Base-by-base conservation (phyloP, 2,797 vertebrate genomes). In the Betta splendens region DNA sequence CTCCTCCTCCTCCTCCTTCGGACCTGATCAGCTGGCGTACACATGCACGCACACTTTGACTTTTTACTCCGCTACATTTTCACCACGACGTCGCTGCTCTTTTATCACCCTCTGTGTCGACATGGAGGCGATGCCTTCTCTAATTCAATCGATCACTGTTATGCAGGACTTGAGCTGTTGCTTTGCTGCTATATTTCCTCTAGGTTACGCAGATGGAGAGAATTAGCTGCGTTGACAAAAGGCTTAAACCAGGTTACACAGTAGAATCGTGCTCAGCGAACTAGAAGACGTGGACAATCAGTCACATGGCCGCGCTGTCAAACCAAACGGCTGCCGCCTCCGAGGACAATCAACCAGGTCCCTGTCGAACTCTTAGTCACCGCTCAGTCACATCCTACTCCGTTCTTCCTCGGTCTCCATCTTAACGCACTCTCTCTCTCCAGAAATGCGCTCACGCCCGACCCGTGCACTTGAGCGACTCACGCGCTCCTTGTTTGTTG, bases 1-100 rank as follows among this genome's bases (percentile, higher is more conserved):
- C n/a, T n/a, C n/a, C n/a, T 84, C 72, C 92, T 93, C 66, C 92
- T 94, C n/a, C n/a, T n/a, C 71, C 60, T 82, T 91, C 93, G 94
- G 95, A 94, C 93, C 85, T 93, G 92, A 93, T 45, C 50, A 42
- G 63, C 81, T 79, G 91, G 92, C 92, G 75, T 72, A 69, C 65
- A 80, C 67, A 64, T 17, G 39, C 73, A 67, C 46, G 33, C 59
- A 64, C 66, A 63, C 50, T 83, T 69, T 85, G 71, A 83, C 75
- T 82, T 82, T 83, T 61, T 57, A 76, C 78, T 73, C 53, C 71
- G 58, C 71, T 50, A 58, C 57, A 12, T 62, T 44, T 72, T 72
- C 35, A 61, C 72, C 67, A 65, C 81, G 48, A 16, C 57, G 69
- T 71, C 52, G 68, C 47, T 67, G 58, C 53, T 62, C 59, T 76